Base-by-base conservation (phyloP, 2,113 vertebrate species). In the Melanotaenia duboulayi region DNA sequence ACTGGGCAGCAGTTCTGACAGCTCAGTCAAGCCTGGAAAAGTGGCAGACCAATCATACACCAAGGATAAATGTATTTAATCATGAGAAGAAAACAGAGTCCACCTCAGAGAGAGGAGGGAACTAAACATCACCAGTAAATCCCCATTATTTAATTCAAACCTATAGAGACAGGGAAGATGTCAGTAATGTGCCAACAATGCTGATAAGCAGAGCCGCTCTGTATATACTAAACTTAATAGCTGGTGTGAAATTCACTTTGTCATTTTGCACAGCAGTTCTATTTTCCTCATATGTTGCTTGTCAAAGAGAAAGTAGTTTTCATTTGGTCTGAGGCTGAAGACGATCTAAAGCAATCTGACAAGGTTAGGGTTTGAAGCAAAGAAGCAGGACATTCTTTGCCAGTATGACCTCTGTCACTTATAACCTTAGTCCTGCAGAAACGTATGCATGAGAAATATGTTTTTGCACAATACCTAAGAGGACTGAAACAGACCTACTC, bases 31-130 rank as follows among this genome's bases (percentile, higher is more conserved):
- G 76, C 58, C 68, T 80, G 73, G 57, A 78, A 77, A 85, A 51
- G 78, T 22, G 55, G 60, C 44, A 16, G 37, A 56, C 71, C 84
- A 84, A 83, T 88, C 76, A 65, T 37, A 76, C 80, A 73, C 74
- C 63, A 76, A 74, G 60, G 52, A 71, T 67, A 74, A 81, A 71
- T 76, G 44, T 46, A 63, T 87, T 71, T 64, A 80, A 88, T 83
- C 65, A 76, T 61, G 42, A 64, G 24, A n/a, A n/a, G 56, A 55
- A 78, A 65, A 54, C 9, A 20, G 7, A 22, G 35, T 74, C 17
- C n/a, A 49, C 37, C 35, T 78, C 11, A 69, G 61, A 56, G 16
- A n/a, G 55, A 72, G 42, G 51, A 48, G 19, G 40, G 40, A 74
- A 48, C 49, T 60, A 23, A 56, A 44, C 35, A 52, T 40, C 52